phyloP scores from a whole-genome alignment of 2,888 invertebrate species.

The Monoplex corrugatus region DNA sequence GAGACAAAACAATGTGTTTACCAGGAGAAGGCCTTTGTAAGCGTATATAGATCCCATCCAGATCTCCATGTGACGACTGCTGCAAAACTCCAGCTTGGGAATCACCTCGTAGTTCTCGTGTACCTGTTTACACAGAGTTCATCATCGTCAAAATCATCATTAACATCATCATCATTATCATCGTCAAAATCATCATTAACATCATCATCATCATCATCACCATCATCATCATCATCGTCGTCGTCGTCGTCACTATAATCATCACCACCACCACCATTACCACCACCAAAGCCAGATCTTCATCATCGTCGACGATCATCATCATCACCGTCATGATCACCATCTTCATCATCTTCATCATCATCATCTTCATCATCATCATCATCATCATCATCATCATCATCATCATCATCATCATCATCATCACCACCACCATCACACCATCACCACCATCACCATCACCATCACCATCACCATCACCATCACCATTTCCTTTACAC shows the following conservation, averaged over 20 bases:
- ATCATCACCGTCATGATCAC: neutral
- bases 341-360: slow-evolving; percentile 41
- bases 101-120: slow-evolving; percentile 91
- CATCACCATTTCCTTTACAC: slow-evolving; percentile 6
- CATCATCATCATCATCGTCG: slow-evolving; percentile 11
- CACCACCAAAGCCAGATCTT: slow-evolving; percentile 19
- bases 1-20: slow-evolving; percentile 82
- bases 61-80: slow-evolving; percentile 95
- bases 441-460: neutral
- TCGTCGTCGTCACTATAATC: slow-evolving; percentile 12
- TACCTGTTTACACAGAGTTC: slow-evolving; percentile 62
- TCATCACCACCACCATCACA: neutral
- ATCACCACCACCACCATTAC: neutral
- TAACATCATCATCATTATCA: slow-evolving; percentile 23
- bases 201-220: slow-evolving; percentile 37
- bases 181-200: neutral
- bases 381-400: neutral
- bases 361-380: slow-evolving; percentile 41
- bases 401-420: slow-evolving; percentile 40
- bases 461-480: slow-evolving; percentile 33
- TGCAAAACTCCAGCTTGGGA: slow-evolving; percentile 98
- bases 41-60: slow-evolving; percentile 98
- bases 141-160: no score
- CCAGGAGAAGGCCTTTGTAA: slow-evolving; percentile 98
- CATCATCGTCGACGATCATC: neutral